These are phyloP conservation scores for Galleria mellonella DNA, from an alignment of 1,140 invertebrate genomes.

Conservation along the genomic window DNA sequence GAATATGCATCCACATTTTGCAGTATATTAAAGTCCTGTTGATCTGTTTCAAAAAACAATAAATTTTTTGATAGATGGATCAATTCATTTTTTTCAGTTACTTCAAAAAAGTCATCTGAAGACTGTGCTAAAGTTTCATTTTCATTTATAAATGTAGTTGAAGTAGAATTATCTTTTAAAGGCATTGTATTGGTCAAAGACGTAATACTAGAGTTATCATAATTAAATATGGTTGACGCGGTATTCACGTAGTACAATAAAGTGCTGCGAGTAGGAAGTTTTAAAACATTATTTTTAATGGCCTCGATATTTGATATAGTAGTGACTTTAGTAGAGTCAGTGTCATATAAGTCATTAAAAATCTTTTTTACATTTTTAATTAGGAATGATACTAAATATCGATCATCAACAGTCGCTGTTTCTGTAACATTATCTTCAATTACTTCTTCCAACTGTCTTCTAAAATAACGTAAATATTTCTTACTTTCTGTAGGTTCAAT, in stretches of 20 bases:
- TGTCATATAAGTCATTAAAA: slow-evolving; percentile 21
- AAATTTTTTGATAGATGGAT: slow-evolving; percentile 20
- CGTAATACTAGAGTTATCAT: too few relatives aligned
- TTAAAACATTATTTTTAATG: too few relatives aligned
- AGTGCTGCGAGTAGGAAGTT: too few relatives aligned
- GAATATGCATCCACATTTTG: too few relatives aligned
- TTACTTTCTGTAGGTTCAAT: slow-evolving; percentile 10
- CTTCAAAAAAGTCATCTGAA: slow-evolving; percentile 1
- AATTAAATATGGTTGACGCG: too few relatives aligned
- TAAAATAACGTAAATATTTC: slow-evolving; percentile 24
- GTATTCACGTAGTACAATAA: too few relatives aligned
- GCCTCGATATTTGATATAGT: too few relatives aligned
- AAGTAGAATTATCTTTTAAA: too few relatives aligned
- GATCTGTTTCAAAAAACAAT: slow-evolving; percentile 15
- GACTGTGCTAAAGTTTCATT: neutral
- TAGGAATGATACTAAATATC: slow-evolving; percentile 38
- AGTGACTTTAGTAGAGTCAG: slow-evolving; percentile 1
- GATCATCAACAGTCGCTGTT: slow-evolving; percentile 14
- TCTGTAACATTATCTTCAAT: slow-evolving; percentile 10
- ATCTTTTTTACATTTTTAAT: slow-evolving; percentile 43
- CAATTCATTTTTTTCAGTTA: slow-evolving; percentile 8
- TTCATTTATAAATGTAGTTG: neutral
- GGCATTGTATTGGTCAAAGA: too few relatives aligned
- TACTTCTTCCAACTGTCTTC: slow-evolving; percentile 31
- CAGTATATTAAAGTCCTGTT: neutral